Evolutionary conservation across 1,140 invertebrate genomes (phyloP).

Genomic region (Trichonephila clavata): DNA sequence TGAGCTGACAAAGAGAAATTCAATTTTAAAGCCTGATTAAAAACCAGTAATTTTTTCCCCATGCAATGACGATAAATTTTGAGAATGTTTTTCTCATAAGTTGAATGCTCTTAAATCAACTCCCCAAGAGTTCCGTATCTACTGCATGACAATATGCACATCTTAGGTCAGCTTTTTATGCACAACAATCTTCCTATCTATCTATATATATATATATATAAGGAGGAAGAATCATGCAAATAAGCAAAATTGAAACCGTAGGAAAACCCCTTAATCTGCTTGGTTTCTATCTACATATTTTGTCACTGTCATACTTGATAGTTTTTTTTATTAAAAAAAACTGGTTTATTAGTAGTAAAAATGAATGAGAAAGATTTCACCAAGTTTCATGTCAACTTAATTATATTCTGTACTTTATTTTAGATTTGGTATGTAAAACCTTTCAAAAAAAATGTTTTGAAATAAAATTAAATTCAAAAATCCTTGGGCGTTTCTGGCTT

Average conservation of each 20-base stretch:
- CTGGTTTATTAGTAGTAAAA: constrained; percentile 1
- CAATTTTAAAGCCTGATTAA: too few relatives aligned
- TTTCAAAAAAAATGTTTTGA: background rate
- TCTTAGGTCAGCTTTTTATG: background rate
- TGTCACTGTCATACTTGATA: too few relatives aligned
- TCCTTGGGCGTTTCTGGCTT: background rate
- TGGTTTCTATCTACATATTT: background rate
- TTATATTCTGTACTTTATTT: background rate
- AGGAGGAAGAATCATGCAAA: background rate
- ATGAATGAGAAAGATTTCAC: background rate
- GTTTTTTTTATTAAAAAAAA: background rate
- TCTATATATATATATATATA: too few relatives aligned
- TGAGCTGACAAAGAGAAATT: too few relatives aligned
- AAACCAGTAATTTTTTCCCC: too few relatives aligned
- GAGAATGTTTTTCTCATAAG: too few relatives aligned
- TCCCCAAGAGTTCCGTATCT: background rate
- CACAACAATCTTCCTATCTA: background rate
- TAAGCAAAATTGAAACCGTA: background rate
- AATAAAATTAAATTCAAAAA: background rate
- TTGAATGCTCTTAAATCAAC: too few relatives aligned
- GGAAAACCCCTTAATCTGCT: background rate
- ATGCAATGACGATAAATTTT: too few relatives aligned
- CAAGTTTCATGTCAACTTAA: background rate
- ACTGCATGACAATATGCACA: background rate
- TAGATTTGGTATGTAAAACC: background rate